Conservation (phyloP, 2,797 vertebrate genomes). For the Poeciliopsis gracilis region DNA sequence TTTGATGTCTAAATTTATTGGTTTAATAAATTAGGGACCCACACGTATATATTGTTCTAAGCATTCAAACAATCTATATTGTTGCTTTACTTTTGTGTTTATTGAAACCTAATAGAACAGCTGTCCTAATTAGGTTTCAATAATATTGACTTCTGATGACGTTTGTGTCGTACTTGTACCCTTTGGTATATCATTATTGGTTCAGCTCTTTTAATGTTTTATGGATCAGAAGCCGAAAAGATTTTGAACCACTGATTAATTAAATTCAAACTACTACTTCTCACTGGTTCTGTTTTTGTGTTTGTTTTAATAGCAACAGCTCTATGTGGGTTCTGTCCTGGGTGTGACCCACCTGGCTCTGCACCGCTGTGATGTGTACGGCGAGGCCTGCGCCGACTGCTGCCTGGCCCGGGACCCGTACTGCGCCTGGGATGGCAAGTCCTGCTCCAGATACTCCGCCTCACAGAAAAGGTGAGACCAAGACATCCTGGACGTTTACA, state of each 20-base stretch:
- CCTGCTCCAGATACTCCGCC: constrained; percentile 95
- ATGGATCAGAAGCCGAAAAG: not conserved
- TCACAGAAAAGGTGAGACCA: constrained; percentile 93
- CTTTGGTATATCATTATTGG: not conserved
- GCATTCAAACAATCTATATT: not conserved
- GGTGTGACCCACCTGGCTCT: constrained; percentile 96
- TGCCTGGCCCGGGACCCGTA: constrained; percentile 97
- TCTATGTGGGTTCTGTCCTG: constrained; percentile 91
- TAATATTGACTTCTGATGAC: not conserved
- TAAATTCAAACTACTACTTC: not conserved
- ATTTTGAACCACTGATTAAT: not conserved
- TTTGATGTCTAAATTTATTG: not conserved
- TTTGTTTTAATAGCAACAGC: constrained; percentile 89
- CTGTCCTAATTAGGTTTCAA: not conserved
- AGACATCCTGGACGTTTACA: not conserved
- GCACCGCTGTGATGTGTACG: constrained; percentile 95
- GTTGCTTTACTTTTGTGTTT: not conserved
- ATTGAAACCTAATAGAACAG: too few species aligned
- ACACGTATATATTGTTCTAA: not conserved
- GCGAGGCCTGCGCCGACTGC: constrained; percentile 96
- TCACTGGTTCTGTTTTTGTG: not conserved
- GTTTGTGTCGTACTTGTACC: not conserved
- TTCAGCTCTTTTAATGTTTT: not conserved
- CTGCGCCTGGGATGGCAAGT: constrained; percentile 98
- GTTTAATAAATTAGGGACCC: not conserved